Base-by-base conservation (phyloP, 2,797 vertebrate genomes). In the Myripristis jacobus region DNA sequence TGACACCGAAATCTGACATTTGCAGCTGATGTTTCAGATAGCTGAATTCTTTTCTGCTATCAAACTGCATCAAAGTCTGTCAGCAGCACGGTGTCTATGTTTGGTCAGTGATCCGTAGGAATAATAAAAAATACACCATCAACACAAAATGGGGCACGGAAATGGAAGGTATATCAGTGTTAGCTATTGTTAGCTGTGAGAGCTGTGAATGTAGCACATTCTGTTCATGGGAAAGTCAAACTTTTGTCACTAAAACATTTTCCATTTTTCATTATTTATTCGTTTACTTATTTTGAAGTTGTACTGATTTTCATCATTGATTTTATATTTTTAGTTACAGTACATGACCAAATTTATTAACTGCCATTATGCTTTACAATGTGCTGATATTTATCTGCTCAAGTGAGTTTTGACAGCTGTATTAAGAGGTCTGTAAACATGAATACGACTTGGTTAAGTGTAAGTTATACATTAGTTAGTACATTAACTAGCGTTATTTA, bases 361-460 rank as follows among this genome's bases (percentile, higher is more conserved):
- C 13, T 16, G 16, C 54, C 11, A 73, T 63, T 38, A 70, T 67
- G 61, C 48, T 44, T 48, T 13, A 48, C 18, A 62, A 29, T 58
- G 55, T 48, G n/a, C 25, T 9, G 62, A 71, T 64, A 66, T n/a
- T 66, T 75, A 66, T 74, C 70, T 82, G 31, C 5, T 60, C 0
- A 24, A 59, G 29, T 70, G 63, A 52, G 16, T 19, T 50, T 73
- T 73, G 68, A 55, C 34, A 58, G 13, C 22, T 51, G 22, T 31
- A 24, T 66, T 6, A 43, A 43, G 34, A 21, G 15, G 18, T 52
- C 11, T 34, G 12, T 57, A 38, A 70, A 57, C 27, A 56, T 36
- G 18, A 52, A 50, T 18, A 69, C 18, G 44, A 16, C 41, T 43
- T 43, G 79, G 53, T 55, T 19, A 62, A 64, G 47, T 41, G 13